Evolutionary conservation across 64 coral and sea anemone genomes (phyloP).

Genomic region (Actinia tenebrosa): DNA sequence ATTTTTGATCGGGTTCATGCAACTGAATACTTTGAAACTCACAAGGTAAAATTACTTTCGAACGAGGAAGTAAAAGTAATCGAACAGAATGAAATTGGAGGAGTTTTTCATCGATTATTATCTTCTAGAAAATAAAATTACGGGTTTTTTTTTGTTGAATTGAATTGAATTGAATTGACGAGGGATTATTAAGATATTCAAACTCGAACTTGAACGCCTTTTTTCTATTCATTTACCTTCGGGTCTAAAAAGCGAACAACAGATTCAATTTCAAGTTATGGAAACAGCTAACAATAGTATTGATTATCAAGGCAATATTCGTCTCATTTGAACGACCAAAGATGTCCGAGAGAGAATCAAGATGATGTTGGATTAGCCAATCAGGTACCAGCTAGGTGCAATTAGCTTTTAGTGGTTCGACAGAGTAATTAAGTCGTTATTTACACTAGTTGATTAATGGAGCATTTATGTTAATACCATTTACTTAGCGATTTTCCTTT

Average conservation of each 20-base stretch:
- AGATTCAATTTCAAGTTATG: slow-evolving; percentile 15
- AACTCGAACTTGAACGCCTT: not conserved
- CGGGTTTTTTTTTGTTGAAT: not conserved
- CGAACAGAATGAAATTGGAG: not conserved
- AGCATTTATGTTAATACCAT: slow-evolving; percentile 9
- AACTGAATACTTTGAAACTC: too few species aligned
- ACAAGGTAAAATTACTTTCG: too few species aligned
- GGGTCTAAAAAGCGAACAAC: not conserved
- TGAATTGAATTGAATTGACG: not conserved
- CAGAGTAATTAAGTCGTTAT: slow-evolving; percentile 7
- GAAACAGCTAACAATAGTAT: slow-evolving; percentile 10
- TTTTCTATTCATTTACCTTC: not conserved
- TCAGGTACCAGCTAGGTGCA: not conserved
- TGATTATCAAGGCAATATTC: slow-evolving; percentile 23
- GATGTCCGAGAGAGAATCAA: not conserved
- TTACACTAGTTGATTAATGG: slow-evolving; percentile 25
- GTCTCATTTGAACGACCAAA: not conserved
- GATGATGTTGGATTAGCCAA: slow-evolving; percentile 9
- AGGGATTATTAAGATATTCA: not conserved
- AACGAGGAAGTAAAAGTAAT: not conserved
- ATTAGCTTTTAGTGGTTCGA: slow-evolving; percentile 26
- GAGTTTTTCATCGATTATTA: not conserved
- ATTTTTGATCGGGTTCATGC: too few species aligned
- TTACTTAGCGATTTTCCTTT: slow-evolving; percentile 5
- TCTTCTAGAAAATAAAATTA: not conserved